A percentile compares a stretch with the other conserved stretches of the same genome.
Conservation (phyloP, 2,888 invertebrate species). For the Encarsia formosa region DNA sequence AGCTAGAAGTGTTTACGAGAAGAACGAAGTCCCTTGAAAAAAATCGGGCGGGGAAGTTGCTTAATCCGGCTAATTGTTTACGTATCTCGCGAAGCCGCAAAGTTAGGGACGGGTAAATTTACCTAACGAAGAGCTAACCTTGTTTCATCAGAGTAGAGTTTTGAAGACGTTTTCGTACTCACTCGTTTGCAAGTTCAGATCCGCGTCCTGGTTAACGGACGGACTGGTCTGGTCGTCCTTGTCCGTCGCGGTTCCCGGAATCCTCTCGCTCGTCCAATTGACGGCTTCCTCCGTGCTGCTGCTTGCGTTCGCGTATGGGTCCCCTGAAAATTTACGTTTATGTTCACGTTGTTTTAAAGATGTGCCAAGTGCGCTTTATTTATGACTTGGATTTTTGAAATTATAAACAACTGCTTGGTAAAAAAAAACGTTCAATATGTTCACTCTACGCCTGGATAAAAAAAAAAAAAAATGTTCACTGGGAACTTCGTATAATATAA, state of each 20-base stretch:
- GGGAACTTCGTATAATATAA: too few species aligned
- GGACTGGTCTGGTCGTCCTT: constrained; percentile 42
- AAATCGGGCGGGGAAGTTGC: too few species aligned
- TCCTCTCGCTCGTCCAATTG: too few species aligned
- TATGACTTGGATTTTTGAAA: constrained; percentile 22
- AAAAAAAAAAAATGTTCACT: too few species aligned
- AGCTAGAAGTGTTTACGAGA: too few species aligned
- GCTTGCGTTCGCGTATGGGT: constrained; percentile 52
- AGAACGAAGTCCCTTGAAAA: too few species aligned
- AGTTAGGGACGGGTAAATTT: neutral
- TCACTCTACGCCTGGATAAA: too few species aligned
- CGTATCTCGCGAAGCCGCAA: constrained; percentile 23
- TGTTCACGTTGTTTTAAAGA: too few species aligned
- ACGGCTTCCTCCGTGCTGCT: constrained; percentile 53
- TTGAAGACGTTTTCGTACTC: constrained; percentile 38
- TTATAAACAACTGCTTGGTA: too few species aligned
- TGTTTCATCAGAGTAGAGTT: too few species aligned
- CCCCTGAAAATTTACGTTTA: constrained; percentile 33
- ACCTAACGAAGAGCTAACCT: too few species aligned
- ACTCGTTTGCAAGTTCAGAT: constrained; percentile 60
- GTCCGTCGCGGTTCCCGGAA: constrained; percentile 39
- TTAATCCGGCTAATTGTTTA: constrained; percentile 49
- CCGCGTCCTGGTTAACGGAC: constrained; percentile 55
- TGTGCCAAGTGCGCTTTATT: constrained; percentile 12
- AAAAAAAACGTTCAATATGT: too few species aligned